phyloP scores from a whole-genome alignment of 2,888 invertebrate genomes.

The Pristionchus arcanus region DNA sequence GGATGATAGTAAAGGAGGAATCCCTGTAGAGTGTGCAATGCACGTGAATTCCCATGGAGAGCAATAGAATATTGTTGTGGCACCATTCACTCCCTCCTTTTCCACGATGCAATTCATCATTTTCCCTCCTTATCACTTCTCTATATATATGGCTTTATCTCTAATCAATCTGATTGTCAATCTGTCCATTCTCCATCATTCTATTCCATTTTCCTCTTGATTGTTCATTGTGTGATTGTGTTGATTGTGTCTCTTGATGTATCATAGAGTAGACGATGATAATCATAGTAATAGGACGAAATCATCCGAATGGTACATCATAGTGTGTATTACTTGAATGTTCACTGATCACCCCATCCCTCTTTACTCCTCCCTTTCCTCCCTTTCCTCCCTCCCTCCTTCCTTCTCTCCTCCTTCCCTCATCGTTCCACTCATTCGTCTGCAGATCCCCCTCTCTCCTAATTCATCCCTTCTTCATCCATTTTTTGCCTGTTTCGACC shows the following conservation, averaged over 20 bases:
- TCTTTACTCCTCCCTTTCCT: neutral
- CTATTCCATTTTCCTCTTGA: neutral
- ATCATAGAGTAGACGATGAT: neutral
- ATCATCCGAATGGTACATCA: neutral
- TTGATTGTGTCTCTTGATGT: neutral
- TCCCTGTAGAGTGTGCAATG: neutral
- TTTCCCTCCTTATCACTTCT: neutral
- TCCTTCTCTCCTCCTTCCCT: neutral
- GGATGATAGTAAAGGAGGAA: neutral
- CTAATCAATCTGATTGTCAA: neutral
- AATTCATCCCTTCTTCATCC: slow-evolving; percentile 9
- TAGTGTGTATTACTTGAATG: neutral
- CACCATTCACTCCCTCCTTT: neutral
- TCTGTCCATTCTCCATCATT: slow-evolving; percentile 10
- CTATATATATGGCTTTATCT: neutral
- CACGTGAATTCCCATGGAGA: slow-evolving; percentile 20
- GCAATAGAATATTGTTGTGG: slow-evolving; percentile 6
- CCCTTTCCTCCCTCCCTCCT: neutral
- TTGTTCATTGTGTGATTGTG: neutral
- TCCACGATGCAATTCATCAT: slow-evolving; percentile 31
- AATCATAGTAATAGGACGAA: neutral
- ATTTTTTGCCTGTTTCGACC: slow-evolving; percentile 20
- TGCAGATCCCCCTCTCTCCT: neutral
- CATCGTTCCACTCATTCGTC: neutral
- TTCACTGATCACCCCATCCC: neutral